A percentile compares a stretch with the other conserved stretches of the same genome.
Conservation (phyloP, 2,888 invertebrate genomes). For the Diarsia brunnea region DNA sequence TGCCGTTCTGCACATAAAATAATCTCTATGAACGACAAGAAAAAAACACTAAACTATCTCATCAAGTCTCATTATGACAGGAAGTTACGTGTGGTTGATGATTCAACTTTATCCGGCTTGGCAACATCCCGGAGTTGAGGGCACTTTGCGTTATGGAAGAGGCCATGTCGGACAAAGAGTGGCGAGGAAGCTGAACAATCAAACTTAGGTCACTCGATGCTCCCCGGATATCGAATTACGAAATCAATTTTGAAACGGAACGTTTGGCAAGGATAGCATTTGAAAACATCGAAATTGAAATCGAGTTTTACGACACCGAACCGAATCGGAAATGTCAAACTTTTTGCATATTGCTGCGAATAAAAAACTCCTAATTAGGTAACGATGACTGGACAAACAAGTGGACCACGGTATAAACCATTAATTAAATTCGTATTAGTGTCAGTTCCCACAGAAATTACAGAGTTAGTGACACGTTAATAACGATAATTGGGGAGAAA, state of each 20-base stretch:
- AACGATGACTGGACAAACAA: slow-evolving; percentile 76
- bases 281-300: slow-evolving; percentile 26
- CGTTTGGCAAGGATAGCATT: slow-evolving; percentile 16
- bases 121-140: slow-evolving; percentile 72
- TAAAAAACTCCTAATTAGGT: slow-evolving; percentile 69
- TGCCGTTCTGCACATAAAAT: slow-evolving; percentile 2
- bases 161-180: slow-evolving; percentile 75
- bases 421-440: slow-evolving; percentile 77
- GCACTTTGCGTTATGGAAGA: slow-evolving; percentile 77
- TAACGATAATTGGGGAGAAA: slow-evolving; percentile 59
- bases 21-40: background rate
- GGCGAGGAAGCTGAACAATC: slow-evolving; percentile 68
- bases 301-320: slow-evolving; percentile 28
- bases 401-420: slow-evolving; percentile 70
- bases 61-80: slow-evolving; percentile 67
- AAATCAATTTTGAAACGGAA: slow-evolving; percentile 60
- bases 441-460: slow-evolving; percentile 68
- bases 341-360: slow-evolving; percentile 37
- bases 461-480: slow-evolving; percentile 71
- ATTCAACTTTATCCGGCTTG: slow-evolving; percentile 77
- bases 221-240: slow-evolving; percentile 69
- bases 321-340: slow-evolving; percentile 43
- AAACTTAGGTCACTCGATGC: slow-evolving; percentile 72
- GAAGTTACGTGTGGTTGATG: slow-evolving; percentile 76
- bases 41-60: slow-evolving; percentile 23